Conservation (phyloP, 2,888 invertebrate genomes). For the Rapana venosa region DNA sequence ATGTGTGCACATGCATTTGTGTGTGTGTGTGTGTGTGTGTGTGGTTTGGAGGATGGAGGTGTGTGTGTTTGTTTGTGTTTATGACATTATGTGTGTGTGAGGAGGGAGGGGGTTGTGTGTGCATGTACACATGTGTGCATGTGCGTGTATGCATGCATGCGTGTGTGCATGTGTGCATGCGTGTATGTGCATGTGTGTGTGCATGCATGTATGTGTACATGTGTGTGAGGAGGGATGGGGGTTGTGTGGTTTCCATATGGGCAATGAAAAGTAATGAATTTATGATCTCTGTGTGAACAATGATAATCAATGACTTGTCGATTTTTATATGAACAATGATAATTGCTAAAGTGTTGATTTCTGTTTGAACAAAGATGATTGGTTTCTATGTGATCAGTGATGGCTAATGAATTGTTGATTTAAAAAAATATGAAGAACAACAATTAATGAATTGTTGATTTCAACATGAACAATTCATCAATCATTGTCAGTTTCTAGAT, state of each 20-base stretch:
- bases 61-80: not conserved
- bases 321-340: too few relatives aligned
- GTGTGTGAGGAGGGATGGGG: not conserved
- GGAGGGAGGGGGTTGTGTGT: not conserved
- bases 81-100: not conserved
- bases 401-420: too few relatives aligned
- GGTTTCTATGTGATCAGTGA: too few relatives aligned
- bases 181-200: not conserved
- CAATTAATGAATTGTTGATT: too few relatives aligned
- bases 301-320: too few relatives aligned
- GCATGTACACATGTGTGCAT: not conserved
- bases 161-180: not conserved
- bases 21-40: conserved; percentile 9
- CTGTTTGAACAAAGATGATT: too few relatives aligned
- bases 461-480: too few relatives aligned
- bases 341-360: not conserved
- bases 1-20: not conserved
- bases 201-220: not conserved
- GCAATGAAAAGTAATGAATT: too few relatives aligned
- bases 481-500: too few relatives aligned
- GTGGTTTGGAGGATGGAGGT: too few relatives aligned
- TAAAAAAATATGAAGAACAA: too few relatives aligned
- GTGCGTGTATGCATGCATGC: not conserved
- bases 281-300: too few relatives aligned
- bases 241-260: not conserved